These are phyloP conservation scores for Seira sanloemensis DNA, from an alignment of 2,888 invertebrate species.

Conservation along the genomic window DNA sequence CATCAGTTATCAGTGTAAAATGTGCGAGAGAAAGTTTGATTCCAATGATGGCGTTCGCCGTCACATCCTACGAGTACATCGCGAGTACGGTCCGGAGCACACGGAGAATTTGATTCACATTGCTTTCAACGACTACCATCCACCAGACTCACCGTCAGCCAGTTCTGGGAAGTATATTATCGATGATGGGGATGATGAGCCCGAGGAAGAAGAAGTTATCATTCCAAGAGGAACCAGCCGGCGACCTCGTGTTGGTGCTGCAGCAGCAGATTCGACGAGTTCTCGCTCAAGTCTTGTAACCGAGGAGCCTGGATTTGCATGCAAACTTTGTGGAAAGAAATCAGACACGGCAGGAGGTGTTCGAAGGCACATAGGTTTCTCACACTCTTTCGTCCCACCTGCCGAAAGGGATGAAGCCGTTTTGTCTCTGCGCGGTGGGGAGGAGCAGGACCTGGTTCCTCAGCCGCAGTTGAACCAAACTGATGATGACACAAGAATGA, in stretches of 20 bases:
- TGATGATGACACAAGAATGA: no score
- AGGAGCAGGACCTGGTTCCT: background rate
- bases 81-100: slow-evolving; percentile 39
- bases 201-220: slow-evolving; percentile 21
- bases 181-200: slow-evolving; percentile 34
- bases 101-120: slow-evolving; percentile 26
- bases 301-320: background rate
- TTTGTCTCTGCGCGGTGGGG: background rate
- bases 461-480: background rate
- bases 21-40: slow-evolving; percentile 40
- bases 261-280: background rate
- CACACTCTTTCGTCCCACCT: background rate
- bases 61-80: slow-evolving; percentile 21
- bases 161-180: background rate
- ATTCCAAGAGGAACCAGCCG: slow-evolving; percentile 3
- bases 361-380: background rate
- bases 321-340: slow-evolving; percentile 11
- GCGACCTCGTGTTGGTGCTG: background rate
- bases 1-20: slow-evolving; percentile 42
- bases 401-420: background rate
- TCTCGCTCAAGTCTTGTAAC: background rate
- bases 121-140: background rate
- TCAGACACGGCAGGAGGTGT: background rate
- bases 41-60: background rate
- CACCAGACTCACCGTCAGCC: background rate